Conservation (phyloP, 2,797 vertebrate species). For the Malacoraja senta region DNA sequence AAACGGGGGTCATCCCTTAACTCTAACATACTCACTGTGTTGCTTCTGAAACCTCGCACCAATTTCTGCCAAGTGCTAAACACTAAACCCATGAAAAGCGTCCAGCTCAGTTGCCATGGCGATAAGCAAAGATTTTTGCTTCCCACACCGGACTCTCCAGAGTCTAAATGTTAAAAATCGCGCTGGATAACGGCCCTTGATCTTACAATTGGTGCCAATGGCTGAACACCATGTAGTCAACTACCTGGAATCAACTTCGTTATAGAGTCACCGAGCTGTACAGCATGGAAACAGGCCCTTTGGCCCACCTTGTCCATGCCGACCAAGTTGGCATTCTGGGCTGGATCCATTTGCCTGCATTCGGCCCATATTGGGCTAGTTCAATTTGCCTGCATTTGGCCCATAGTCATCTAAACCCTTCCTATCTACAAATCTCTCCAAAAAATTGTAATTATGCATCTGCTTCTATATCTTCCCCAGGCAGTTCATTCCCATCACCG, state of each 20-base stretch:
- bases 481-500: no score
- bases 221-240: not conserved
- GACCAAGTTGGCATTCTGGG: no score
- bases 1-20: not conserved
- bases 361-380: no score
- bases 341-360: no score
- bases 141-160: not conserved
- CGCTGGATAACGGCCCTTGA: not conserved
- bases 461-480: no score
- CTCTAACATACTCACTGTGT: not conserved
- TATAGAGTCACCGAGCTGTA: no score
- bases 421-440: no score
- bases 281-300: no score
- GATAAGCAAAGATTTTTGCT: not conserved
- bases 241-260: not conserved
- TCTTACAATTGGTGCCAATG: not conserved
- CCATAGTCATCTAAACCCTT: no score
- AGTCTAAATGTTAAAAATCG: not conserved
- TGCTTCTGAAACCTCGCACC: not conserved
- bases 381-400: no score
- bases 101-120: not conserved
- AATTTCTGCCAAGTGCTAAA: not conserved
- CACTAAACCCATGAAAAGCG: not conserved
- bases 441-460: no score
- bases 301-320: no score